Conservation (phyloP, 2,888 invertebrate genomes). For the Caenorhabditis panamensis region DNA sequence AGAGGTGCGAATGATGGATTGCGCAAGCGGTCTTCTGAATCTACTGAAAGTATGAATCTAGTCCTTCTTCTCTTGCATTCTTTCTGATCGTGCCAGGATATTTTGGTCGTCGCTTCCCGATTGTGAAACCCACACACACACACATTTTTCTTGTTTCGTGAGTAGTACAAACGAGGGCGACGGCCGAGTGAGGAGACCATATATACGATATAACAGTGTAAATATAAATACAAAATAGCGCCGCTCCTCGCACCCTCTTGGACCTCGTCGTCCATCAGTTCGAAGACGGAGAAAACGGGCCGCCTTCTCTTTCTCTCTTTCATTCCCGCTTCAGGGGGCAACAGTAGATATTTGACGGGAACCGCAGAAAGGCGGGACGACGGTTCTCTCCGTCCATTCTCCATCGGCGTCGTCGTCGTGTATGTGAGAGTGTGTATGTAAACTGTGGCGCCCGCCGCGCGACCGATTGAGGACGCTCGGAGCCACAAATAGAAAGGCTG, state of each 20-base stretch:
- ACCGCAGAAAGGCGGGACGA: slow-evolving; percentile 11
- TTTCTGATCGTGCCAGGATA: slow-evolving; percentile 22
- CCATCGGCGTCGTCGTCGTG: slow-evolving; percentile 39
- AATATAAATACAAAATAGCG: slow-evolving; percentile 39
- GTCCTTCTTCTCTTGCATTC: no score
- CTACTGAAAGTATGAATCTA: no score
- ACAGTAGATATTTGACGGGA: slow-evolving; percentile 13
- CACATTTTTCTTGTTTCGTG: slow-evolving; percentile 34
- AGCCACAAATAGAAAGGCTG: slow-evolving; percentile 48
- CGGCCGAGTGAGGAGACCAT: slow-evolving; percentile 13
- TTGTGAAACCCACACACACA: slow-evolving; percentile 21
- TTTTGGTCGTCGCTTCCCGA: slow-evolving; percentile 14
- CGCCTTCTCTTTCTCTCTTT: slow-evolving; percentile 2
- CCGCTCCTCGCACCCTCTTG: slow-evolving; percentile 1
- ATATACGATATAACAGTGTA: slow-evolving; percentile 36
- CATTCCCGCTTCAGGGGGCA: background rate
- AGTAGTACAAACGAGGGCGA: slow-evolving; percentile 39
- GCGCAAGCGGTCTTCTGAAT: slow-evolving; percentile 25
- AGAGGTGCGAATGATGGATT: slow-evolving; percentile 26
- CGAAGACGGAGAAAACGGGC: background rate
- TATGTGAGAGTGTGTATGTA: slow-evolving; percentile 48
- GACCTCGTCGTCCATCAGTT: background rate
- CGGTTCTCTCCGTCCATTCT: slow-evolving; percentile 17
- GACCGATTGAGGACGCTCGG: slow-evolving; percentile 45
- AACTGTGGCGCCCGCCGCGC: slow-evolving; percentile 51